phyloP scores from a whole-genome alignment of 2,888 invertebrate species.

The Erebia aethiops region DNA sequence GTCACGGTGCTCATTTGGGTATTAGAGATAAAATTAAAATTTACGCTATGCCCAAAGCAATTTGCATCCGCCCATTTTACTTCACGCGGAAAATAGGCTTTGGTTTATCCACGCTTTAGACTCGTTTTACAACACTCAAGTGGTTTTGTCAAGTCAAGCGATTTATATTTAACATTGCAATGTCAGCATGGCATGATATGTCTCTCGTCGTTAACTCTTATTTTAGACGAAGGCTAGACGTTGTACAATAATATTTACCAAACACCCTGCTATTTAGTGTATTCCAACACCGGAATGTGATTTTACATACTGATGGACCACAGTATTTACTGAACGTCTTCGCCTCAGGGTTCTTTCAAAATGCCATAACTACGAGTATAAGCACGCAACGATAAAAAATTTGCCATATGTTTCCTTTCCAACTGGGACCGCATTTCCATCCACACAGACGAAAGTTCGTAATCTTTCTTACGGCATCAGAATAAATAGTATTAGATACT shows the following conservation, averaged over 20 bases:
- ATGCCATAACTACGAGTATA: neutral
- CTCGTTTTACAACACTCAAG: constrained; percentile 65
- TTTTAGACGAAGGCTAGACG: too few relatives aligned
- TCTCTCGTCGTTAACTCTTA: neutral
- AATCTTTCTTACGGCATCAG: too few relatives aligned
- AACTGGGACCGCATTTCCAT: too few relatives aligned
- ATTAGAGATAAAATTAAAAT: constrained; percentile 84
- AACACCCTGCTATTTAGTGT: too few relatives aligned
- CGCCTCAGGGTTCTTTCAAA: neutral
- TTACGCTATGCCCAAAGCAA: constrained; percentile 83
- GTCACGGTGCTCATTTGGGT: constrained; percentile 82
- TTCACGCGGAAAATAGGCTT: constrained; percentile 80
- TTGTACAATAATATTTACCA: too few relatives aligned
- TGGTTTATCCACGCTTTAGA: constrained; percentile 80
- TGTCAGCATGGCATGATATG: constrained; percentile 10
- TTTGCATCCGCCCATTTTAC: constrained; percentile 80
- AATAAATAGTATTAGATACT: too few relatives aligned
- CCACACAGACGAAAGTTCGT: too few relatives aligned
- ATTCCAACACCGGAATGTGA: too few relatives aligned
- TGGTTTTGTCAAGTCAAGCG: constrained; percentile 54
- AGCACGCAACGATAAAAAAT: neutral
- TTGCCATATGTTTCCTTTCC: too few relatives aligned
- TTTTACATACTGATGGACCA: too few relatives aligned
- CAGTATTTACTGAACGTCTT: too few relatives aligned
- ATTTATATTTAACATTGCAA: constrained; percentile 58